These are phyloP conservation scores for Scophthalmus maximus DNA, from an alignment of 2,113 vertebrate genomes.

Conservation along the genomic window DNA sequence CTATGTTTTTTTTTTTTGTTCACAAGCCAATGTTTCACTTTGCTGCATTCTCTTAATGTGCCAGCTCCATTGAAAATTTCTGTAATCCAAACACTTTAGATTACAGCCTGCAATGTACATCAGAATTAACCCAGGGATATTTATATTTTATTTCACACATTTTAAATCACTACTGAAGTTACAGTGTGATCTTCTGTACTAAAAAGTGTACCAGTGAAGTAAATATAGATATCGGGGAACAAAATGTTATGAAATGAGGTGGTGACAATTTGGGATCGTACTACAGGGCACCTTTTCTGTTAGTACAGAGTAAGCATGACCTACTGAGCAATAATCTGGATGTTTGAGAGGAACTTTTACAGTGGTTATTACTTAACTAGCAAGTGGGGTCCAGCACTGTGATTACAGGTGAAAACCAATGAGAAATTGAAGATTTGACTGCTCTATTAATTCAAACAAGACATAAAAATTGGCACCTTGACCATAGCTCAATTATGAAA, in stretches of 20 bases:
- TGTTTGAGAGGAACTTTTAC: not conserved
- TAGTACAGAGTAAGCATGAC: not conserved
- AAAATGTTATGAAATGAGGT: not conserved
- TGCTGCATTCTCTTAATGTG: slow-evolving; percentile 1
- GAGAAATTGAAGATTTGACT: not conserved
- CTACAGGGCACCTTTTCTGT: not conserved
- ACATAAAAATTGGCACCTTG: not conserved
- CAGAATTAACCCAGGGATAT: too few relatives aligned
- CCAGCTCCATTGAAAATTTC: not conserved
- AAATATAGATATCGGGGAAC: too few relatives aligned
- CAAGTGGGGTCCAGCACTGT: not conserved
- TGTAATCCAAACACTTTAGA: not conserved
- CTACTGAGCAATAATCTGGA: not conserved
- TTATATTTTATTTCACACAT: too few relatives aligned
- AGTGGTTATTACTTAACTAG: not conserved
- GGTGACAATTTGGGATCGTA: not conserved
- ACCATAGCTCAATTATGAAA: not conserved
- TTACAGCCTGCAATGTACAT: not conserved
- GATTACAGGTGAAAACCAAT: not conserved
- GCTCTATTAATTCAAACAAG: not conserved
- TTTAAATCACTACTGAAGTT: too few relatives aligned
- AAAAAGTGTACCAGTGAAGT: too few relatives aligned
- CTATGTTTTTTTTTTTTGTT: not conserved
- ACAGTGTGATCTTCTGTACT: too few relatives aligned
- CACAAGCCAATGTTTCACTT: not conserved